These are phyloP conservation scores for Drosophila emarginata DNA, from an alignment of 2,888 invertebrate species.

Conservation along the genomic window DNA sequence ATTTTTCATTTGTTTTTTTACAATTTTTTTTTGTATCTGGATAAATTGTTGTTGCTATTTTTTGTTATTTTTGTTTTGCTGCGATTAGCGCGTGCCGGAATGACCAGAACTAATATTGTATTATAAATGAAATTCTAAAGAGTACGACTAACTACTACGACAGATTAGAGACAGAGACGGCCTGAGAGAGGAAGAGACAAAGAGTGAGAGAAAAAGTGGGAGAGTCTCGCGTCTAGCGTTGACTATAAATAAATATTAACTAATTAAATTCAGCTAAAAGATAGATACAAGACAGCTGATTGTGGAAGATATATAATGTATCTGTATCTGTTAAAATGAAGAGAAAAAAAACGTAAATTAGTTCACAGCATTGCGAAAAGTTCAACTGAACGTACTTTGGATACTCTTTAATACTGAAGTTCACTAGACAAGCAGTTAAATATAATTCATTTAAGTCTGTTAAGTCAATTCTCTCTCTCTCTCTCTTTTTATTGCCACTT, in stretches of 20 bases:
- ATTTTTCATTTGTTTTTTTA: conserved; percentile 46
- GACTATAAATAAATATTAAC: conserved; percentile 77
- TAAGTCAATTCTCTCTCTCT: too few species aligned
- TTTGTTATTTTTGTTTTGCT: conserved; percentile 18
- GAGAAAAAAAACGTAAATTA: conserved; percentile 25
- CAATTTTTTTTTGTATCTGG: conserved; percentile 27
- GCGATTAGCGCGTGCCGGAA: conserved; percentile 8
- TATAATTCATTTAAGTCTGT: too few species aligned
- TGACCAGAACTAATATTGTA: conserved; percentile 2
- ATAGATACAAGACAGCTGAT: conserved; percentile 28
- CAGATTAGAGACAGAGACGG: conserved; percentile 7
- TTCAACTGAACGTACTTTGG: neutral
- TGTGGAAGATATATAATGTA: conserved; percentile 1
- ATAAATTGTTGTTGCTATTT: conserved; percentile 31
- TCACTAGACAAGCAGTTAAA: too few species aligned
- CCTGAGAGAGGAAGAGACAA: conserved; percentile 8
- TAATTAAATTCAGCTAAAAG: conserved; percentile 59
- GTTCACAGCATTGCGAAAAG: neutral
- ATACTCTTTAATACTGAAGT: neutral
- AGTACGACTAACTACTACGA: conserved; percentile 11
- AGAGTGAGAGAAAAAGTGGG: conserved; percentile 4
- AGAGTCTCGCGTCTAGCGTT: conserved; percentile 30
- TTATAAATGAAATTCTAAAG: conserved; percentile 17
- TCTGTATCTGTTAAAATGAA: conserved; percentile 2
- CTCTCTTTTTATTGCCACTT: too few species aligned